A percentile compares a stretch with the other conserved stretches of the same genome.
phyloP scores from a whole-genome alignment of 1,140 invertebrate species.

The Danaus plexippus region DNA sequence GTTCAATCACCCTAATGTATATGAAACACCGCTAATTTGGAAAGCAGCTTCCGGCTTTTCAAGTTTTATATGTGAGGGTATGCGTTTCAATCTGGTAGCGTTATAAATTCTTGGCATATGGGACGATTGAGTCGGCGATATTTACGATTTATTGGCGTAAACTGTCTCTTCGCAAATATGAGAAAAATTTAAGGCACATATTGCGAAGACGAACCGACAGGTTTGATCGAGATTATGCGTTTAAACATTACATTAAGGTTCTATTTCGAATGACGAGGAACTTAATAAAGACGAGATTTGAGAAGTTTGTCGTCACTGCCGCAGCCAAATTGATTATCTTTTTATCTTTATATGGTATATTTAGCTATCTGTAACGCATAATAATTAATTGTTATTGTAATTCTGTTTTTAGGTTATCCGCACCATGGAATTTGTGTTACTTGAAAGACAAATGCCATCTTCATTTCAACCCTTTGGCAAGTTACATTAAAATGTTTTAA shows the following conservation, averaged over 20 bases:
- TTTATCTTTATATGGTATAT: too few species aligned
- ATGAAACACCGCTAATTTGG: constrained; percentile 11
- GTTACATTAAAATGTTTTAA: too few species aligned
- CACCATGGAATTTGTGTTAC: too few species aligned
- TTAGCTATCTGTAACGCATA: too few species aligned
- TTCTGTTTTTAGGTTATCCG: too few species aligned
- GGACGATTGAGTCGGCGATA: constrained; percentile 16
- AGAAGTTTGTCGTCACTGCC: constrained; percentile 24
- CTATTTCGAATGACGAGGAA: constrained; percentile 9
- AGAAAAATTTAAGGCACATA: constrained; percentile 30
- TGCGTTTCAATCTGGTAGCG: constrained; percentile 4
- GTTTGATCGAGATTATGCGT: constrained; percentile 9
- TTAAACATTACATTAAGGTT: constrained; percentile 18
- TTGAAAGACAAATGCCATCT: too few species aligned
- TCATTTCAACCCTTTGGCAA: too few species aligned
- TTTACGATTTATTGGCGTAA: constrained; percentile 23
- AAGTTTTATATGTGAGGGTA: not conserved
- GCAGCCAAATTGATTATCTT: too few species aligned
- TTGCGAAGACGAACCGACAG: constrained; percentile 9
- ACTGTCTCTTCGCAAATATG: constrained; percentile 29
- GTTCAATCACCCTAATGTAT: constrained; percentile 31
- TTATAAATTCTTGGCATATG: constrained; percentile 13
- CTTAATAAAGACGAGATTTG: constrained; percentile 34
- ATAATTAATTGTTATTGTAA: too few species aligned
- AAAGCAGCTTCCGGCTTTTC: constrained; percentile 1